Base-by-base conservation (phyloP, 2,888 invertebrate species). In the Xestoiulus laeticollis region DNA sequence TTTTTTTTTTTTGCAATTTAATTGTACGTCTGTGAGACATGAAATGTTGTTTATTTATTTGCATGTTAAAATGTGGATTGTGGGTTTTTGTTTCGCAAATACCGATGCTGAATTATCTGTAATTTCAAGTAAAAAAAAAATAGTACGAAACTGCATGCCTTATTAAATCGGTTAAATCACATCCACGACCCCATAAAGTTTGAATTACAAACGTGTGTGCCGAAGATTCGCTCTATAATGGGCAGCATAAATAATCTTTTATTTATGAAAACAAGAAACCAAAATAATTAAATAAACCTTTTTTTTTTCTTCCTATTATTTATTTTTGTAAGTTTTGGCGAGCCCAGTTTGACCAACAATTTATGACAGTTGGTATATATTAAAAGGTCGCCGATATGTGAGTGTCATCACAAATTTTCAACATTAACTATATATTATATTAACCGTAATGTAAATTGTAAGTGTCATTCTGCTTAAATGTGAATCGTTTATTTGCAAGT, bases 211-310 rank as follows among this genome's bases (percentile, higher is more conserved):
- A 22, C 68, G 68, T 68, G 68, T 22, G 26, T 12, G 8, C 26
- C 26, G 68, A 68, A 68, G 68, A 68, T 68, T 68, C 26, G 26
- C n/a, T 68, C 68, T 68, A 68, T 68, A 68, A 68, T 68, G 68
- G 26, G 26, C 68, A 1, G 12, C 12, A 68, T 68, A 68, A 68
- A 68, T 26, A 26, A 68, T 68, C 26, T 68, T 68, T 68, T 68
- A 68, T 68, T 68, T 68, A 68, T 68, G 68, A 68, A 68, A 68
- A 68, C 26, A 68, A 6, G 22, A 68, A 68, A 68, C 6, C 26
- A 68, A 68, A 68, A 68, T 68, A 68, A 68, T 68, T 68, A 68
- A 68, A 68, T 68, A 26, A 68, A 68, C 26, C 68, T 68, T 1
- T 26, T 68, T 68, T 68, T 26, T 68, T 1, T 26, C 26, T 68